Evolutionary conservation across 2,888 invertebrate species (phyloP).

Genomic region (Cataglyphis livida): DNA sequence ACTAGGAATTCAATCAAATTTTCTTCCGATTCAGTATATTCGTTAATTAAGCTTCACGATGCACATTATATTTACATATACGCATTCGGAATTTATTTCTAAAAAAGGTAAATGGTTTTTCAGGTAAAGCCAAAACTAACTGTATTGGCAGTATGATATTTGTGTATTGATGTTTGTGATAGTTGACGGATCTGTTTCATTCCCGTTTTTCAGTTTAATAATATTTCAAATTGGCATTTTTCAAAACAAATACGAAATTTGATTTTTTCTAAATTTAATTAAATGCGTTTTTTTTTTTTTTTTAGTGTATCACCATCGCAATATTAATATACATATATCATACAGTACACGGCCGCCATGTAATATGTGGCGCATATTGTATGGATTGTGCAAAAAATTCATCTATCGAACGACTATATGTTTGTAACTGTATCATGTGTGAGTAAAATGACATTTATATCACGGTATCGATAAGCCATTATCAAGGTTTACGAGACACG

Average conservation of each 20-base stretch:
- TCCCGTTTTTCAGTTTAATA: background rate
- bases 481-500: constrained; percentile 20
- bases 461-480: constrained; percentile 34
- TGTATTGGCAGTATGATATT: background rate
- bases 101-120: constrained; percentile 11
- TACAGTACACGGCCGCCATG: background rate
- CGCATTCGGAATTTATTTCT: constrained; percentile 6
- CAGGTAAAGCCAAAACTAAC: constrained; percentile 5
- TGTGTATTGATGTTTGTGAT: background rate
- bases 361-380: background rate
- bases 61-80: constrained; percentile 21
- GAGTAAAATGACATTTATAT: constrained; percentile 28
- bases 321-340: constrained; percentile 16
- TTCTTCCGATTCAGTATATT: background rate
- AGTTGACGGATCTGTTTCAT: background rate
- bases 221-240: constrained; percentile 23
- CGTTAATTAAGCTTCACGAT: background rate
- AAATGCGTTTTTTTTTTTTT: background rate
- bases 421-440: constrained; percentile 31
- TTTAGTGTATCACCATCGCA: background rate
- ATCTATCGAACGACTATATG: constrained; percentile 14
- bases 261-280: constrained; percentile 6
- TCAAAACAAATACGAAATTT: background rate
- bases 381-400: constrained; percentile 19
- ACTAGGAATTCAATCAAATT: constrained; percentile 29